phyloP scores from a whole-genome alignment of 2,113 vertebrate genomes.

The Dermatemys mawii region DNA sequence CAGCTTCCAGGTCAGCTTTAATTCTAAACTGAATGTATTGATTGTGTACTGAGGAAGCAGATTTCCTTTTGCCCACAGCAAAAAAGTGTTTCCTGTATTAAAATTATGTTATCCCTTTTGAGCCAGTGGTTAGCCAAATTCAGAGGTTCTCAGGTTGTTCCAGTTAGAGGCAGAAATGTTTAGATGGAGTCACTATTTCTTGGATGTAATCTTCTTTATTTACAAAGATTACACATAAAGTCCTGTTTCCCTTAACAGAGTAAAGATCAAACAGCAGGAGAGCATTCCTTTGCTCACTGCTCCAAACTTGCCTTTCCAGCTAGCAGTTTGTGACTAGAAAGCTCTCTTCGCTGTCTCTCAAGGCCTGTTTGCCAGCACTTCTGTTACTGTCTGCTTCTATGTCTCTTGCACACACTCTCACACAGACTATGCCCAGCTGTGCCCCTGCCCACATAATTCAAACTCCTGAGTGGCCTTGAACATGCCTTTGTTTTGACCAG shows the following conservation, averaged over 20 bases:
- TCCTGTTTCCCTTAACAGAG: background rate
- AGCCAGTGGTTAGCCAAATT: background rate
- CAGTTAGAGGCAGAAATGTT: background rate
- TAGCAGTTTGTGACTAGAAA: background rate
- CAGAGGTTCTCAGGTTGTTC: background rate
- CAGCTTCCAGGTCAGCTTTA: background rate
- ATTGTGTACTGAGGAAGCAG: background rate
- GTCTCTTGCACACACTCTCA: background rate
- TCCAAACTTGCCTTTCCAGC: background rate
- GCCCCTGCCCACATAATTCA: background rate
- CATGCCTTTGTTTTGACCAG: background rate
- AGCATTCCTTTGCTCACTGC: background rate
- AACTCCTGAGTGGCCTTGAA: background rate
- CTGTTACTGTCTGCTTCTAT: background rate
- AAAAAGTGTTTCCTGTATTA: background rate
- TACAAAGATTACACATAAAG: background rate
- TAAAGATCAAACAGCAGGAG: background rate
- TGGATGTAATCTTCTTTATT: background rate
- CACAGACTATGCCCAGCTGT: background rate
- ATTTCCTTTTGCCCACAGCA: background rate
- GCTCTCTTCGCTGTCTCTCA: background rate
- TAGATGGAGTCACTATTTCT: background rate
- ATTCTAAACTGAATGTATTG: background rate
- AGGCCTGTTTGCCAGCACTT: background rate
- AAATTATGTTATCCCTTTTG: background rate